A percentile compares a stretch with the other conserved stretches of the same genome.
phyloP scores from a whole-genome alignment of 2,113 vertebrate genomes.

The Pterophyllum scalare region DNA sequence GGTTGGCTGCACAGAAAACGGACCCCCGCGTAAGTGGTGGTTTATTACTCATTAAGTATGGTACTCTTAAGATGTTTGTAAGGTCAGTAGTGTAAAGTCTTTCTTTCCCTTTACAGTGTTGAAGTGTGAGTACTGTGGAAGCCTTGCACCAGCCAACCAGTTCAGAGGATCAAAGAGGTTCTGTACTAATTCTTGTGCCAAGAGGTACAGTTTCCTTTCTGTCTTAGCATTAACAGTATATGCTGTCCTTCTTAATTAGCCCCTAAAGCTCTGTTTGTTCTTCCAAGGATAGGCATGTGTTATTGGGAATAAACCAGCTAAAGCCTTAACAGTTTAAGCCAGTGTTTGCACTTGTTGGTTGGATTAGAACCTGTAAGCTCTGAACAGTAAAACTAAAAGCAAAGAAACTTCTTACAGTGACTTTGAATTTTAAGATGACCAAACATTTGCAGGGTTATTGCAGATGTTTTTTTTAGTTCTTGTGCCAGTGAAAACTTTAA shows the following conservation, averaged over 20 bases:
- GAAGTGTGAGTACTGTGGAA: constrained; percentile 96
- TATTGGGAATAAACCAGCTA: background rate
- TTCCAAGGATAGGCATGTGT: background rate
- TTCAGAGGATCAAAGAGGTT: constrained; percentile 97
- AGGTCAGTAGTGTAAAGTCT: background rate
- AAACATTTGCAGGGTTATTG: background rate
- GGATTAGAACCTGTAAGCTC: background rate
- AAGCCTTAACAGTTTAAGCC: background rate
- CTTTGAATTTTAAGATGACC: background rate
- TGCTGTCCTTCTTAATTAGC: background rate
- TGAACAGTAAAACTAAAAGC: background rate
- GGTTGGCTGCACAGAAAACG: constrained; percentile 70
- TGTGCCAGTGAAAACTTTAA: no score
- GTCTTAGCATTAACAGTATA: background rate
- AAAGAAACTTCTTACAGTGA: background rate
- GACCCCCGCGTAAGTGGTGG: constrained; percentile 71
- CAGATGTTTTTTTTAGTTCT: no score
- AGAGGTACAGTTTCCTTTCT: constrained; percentile 83
- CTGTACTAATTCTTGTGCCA: constrained; percentile 96
- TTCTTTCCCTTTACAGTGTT: constrained; percentile 76
- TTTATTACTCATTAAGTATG: background rate
- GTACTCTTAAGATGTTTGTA: background rate
- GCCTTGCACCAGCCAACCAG: constrained; percentile 90
- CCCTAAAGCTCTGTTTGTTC: background rate
- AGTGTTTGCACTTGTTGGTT: background rate